Base-by-base conservation (phyloP, 1,140 invertebrate species). In the Formica selysi region DNA sequence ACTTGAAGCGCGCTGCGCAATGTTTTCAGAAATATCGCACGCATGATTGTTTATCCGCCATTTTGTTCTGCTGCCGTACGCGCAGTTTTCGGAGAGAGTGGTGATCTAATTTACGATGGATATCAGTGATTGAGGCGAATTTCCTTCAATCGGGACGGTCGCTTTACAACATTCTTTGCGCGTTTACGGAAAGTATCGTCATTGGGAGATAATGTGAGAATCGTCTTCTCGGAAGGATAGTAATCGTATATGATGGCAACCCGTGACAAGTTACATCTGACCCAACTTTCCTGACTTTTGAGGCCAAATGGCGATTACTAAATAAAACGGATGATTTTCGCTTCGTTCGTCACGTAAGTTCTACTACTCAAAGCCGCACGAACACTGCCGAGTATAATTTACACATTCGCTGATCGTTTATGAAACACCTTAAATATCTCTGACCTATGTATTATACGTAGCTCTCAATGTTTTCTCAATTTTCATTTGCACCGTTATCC, bases 31-130 rank as follows among this genome's bases (percentile, higher is more conserved):
- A 91, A 85, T 76, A 81, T 91, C 85, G 79, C 74, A 86, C 59
- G 87, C 74, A 88, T 74, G 89, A 94, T 95, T 95, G 94, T 95
- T 95, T 94, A 94, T 94, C 92, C 93, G 94, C 94, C 94, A 94
- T 95, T 94, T 94, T 95, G 94, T 94, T 93, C 93, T 92, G 91
- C 93, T 92, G 91, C 92, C 91, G 92, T 93, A 91, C 92, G 92
- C 92, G 92, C 91, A 92, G 92, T 93, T 93, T 92, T 93, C 86
- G 87, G 87, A 90, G 48, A 86, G 88, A 89, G 90, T 76, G 70
- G 87, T 91, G 85, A 76, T 90, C 80, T 86, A 86, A 87, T 89
- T 92, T 93, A 92, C 88, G 87, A 93, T 93, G 91, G 86, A 89
- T 83, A 86, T 73, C 71, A 90, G 87, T 78, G 70, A 85, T 54